phyloP scores from a whole-genome alignment of 2,797 vertebrate species.

The Etheostoma nigrum region DNA sequence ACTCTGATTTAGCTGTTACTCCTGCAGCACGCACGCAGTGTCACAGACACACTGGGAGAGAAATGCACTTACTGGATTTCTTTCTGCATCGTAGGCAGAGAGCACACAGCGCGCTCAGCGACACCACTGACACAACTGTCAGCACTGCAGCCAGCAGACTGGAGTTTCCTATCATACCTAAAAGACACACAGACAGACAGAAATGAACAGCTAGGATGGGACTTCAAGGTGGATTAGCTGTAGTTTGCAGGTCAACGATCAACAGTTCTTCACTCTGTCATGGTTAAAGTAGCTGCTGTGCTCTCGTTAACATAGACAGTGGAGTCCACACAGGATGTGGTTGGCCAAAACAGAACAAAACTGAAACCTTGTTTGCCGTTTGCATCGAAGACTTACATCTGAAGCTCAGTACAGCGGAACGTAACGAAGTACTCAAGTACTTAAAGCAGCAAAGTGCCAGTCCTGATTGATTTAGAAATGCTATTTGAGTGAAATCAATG shows the following conservation, averaged over 20 bases:
- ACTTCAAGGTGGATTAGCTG: background rate
- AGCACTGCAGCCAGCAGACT: slow-evolving; percentile 37
- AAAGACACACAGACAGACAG: background rate
- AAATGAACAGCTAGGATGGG: background rate
- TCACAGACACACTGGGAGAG: background rate
- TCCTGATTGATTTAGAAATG: no score
- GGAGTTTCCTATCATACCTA: slow-evolving; percentile 59
- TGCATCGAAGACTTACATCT: background rate
- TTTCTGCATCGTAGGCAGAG: slow-evolving; percentile 70
- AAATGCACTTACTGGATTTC: slow-evolving; percentile 63
- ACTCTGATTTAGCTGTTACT: background rate
- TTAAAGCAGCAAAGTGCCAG: no score
- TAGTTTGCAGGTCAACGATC: slow-evolving; percentile 22
- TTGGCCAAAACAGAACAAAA: slow-evolving; percentile 43
- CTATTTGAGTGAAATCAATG: no score
- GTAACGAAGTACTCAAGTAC: no score
- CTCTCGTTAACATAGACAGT: slow-evolving; percentile 24
- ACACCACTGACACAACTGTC: slow-evolving; percentile 26
- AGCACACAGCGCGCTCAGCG: slow-evolving; percentile 50
- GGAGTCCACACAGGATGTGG: slow-evolving; percentile 69
- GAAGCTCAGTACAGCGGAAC: no score
- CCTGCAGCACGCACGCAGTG: background rate
- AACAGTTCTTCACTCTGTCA: background rate
- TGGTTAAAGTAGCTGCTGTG: background rate
- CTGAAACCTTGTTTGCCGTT: slow-evolving; percentile 20